These are phyloP conservation scores for Jordanella pulchra DNA, from an alignment of 2,797 vertebrate species.

Conservation along the genomic window DNA sequence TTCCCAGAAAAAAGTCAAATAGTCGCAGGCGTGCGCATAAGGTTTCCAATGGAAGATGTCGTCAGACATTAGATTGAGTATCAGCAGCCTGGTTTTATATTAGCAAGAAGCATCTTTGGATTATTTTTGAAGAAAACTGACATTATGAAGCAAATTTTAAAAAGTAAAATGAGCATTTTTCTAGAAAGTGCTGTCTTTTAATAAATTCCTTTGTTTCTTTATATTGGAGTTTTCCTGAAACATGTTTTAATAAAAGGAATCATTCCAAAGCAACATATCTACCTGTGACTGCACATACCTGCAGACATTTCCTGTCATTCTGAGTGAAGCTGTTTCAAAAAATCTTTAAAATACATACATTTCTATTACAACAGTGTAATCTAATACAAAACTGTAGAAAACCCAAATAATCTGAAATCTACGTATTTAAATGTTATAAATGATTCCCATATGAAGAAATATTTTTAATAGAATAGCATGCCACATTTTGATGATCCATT, in stretches of 20 bases:
- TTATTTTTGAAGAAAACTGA: background rate
- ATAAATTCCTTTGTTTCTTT: background rate
- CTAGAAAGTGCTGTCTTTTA: background rate
- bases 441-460: background rate
- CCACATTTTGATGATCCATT: background rate
- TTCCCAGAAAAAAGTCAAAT: background rate
- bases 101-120: background rate
- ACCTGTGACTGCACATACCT: too few relatives aligned
- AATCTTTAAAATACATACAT: background rate
- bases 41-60: background rate
- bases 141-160: background rate
- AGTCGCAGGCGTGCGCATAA: background rate
- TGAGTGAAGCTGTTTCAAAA: too few relatives aligned
- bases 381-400: too few relatives aligned
- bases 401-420: background rate
- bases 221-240: background rate
- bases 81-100: background rate
- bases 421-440: background rate
- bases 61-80: background rate
- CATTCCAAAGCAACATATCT: too few relatives aligned
- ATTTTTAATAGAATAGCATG: background rate
- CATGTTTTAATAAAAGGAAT: too few relatives aligned
- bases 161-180: background rate
- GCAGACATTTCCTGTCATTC: too few relatives aligned
- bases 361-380: too few relatives aligned